These are phyloP conservation scores for Emydoidea blandingii DNA, from an alignment of 2,797 vertebrate genomes.

Conservation along the genomic window DNA sequence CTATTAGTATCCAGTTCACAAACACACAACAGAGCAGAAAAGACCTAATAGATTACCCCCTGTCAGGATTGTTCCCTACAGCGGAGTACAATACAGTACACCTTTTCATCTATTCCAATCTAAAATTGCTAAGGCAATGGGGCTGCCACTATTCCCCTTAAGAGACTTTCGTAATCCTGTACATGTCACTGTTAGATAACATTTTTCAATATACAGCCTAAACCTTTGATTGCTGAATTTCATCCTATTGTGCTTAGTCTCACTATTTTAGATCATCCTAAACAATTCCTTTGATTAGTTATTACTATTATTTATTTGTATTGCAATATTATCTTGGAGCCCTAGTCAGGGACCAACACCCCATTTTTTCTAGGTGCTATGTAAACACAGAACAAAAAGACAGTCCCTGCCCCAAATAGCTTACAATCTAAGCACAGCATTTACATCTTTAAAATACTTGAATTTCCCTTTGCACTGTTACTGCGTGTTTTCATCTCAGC, in stretches of 20 bases:
- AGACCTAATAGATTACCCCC: neutral
- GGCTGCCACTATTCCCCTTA: neutral
- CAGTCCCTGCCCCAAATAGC: neutral
- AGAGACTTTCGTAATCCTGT: neutral
- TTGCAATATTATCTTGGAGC: neutral
- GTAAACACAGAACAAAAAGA: neutral
- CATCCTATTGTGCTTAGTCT: neutral
- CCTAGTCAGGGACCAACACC: neutral
- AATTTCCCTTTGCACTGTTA: neutral
- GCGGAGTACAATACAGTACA: neutral
- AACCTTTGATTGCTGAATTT: neutral
- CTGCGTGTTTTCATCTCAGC: neutral
- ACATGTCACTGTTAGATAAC: neutral
- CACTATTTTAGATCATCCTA: neutral
- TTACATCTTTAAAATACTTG: neutral
- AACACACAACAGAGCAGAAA: neutral
- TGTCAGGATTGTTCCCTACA: neutral
- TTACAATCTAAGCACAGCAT: neutral
- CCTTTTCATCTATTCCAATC: neutral
- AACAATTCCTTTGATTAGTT: neutral
- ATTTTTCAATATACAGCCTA: neutral
- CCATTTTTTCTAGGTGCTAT: neutral
- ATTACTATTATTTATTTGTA: neutral
- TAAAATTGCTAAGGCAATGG: neutral
- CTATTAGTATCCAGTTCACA: neutral